Conservation (phyloP, 2,888 invertebrate genomes). For the Sinelater perroti region DNA sequence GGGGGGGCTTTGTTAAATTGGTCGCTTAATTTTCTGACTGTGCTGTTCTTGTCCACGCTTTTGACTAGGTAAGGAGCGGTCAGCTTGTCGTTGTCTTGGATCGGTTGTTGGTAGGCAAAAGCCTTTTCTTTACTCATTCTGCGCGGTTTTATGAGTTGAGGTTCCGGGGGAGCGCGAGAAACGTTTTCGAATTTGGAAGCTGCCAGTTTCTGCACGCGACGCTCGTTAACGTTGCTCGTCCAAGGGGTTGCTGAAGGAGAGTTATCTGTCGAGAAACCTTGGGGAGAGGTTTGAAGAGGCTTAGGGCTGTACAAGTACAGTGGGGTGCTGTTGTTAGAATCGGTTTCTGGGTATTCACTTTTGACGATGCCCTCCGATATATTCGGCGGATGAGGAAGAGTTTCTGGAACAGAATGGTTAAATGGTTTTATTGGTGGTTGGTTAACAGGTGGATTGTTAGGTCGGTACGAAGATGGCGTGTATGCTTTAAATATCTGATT, state of each 20-base stretch:
- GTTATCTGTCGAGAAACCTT: constrained; percentile 3
- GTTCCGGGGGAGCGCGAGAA: constrained; percentile 38
- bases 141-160: constrained; percentile 43
- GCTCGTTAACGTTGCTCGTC: constrained; percentile 60
- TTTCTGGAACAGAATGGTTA: neutral
- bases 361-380: constrained; percentile 23
- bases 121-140: constrained; percentile 52
- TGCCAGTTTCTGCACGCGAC: constrained; percentile 64
- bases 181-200: constrained; percentile 66
- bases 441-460: neutral
- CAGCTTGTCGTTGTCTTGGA: constrained; percentile 46
- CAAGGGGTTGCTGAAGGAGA: constrained; percentile 58
- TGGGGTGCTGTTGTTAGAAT: constrained; percentile 42
- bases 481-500: neutral
- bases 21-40: constrained; percentile 57
- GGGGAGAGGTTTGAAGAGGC: constrained; percentile 45
- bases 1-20: constrained; percentile 49
- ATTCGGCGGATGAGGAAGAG: constrained; percentile 39
- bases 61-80: constrained; percentile 52
- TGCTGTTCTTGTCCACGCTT: constrained; percentile 47
- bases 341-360: constrained; percentile 33
- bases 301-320: constrained; percentile 59
- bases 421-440: constrained; percentile 15
- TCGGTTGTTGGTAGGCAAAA: constrained; percentile 35
- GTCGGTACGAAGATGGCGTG: neutral